phyloP scores from a whole-genome alignment of 1,140 invertebrate species.

The Ceratitis capitata region DNA sequence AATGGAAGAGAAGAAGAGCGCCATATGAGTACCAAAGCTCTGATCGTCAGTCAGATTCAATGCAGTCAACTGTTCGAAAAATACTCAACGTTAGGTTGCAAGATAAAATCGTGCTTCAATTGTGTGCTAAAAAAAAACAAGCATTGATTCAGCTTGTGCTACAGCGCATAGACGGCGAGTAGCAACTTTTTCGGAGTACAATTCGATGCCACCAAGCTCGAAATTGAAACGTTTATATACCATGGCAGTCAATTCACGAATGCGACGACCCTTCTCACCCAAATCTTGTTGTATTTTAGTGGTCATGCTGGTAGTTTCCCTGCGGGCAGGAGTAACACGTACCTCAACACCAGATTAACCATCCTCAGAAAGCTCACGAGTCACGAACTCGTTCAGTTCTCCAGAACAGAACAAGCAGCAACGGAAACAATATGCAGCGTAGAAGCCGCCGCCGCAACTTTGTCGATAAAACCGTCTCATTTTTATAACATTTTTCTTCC shows the following conservation, averaged over 20 bases:
- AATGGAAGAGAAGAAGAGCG: too few relatives aligned
- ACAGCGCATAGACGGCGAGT: constrained; percentile 98
- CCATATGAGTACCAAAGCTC: too few relatives aligned
- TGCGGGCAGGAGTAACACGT: constrained; percentile 90
- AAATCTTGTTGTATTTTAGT: constrained; percentile 98
- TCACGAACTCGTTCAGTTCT: constrained; percentile 99
- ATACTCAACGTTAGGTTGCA: constrained; percentile 98
- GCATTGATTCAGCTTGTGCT: constrained; percentile 98
- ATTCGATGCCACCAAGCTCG: constrained; percentile 88
- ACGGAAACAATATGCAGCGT: too few relatives aligned
- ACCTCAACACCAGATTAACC: constrained; percentile 99
- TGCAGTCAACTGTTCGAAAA: too few relatives aligned
- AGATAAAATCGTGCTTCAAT: too few relatives aligned
- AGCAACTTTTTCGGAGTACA: constrained; percentile 99
- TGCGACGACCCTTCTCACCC: constrained; percentile 93
- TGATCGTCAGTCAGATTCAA: too few relatives aligned
- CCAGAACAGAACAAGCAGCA: too few relatives aligned
- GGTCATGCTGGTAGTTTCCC: constrained; percentile 98
- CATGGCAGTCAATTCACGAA: constrained; percentile 96
- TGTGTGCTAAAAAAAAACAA: constrained; percentile 98
- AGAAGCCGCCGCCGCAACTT: too few relatives aligned
- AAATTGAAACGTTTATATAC: constrained; percentile 99
- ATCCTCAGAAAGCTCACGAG: constrained; percentile 98
- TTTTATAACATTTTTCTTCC: too few relatives aligned
- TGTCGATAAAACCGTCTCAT: too few relatives aligned